Conservation (phyloP, 1,140 invertebrate genomes). For the Thaumatotibia leucotreta region DNA sequence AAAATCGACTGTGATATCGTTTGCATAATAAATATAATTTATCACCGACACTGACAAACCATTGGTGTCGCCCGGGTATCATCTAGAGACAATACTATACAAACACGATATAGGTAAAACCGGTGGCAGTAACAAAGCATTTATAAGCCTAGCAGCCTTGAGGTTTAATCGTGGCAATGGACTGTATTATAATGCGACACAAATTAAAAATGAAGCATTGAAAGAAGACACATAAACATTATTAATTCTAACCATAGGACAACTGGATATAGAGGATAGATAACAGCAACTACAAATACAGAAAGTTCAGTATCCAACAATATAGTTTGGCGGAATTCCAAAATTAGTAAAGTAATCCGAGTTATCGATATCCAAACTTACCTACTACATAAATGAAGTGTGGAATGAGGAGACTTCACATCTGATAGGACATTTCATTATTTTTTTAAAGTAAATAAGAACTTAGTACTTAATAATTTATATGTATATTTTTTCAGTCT, state of each 20-base stretch:
- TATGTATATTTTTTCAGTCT: too few species aligned
- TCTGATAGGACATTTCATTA: slow-evolving; percentile 4
- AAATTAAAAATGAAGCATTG: neutral
- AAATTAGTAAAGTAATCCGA: too few species aligned
- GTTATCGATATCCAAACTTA: too few species aligned
- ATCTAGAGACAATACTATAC: slow-evolving; percentile 43
- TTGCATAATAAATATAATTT: slow-evolving; percentile 39
- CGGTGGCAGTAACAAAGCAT: slow-evolving; percentile 40
- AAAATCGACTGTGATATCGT: slow-evolving; percentile 17
- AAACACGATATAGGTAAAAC: slow-evolving; percentile 47
- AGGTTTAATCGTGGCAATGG: neutral
- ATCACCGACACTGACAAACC: slow-evolving; percentile 33
- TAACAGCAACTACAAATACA: too few species aligned
- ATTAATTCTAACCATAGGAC: neutral
- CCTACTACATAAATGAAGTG: too few species aligned
- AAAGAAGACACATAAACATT: neutral
- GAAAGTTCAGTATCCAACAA: too few species aligned
- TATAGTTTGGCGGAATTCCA: too few species aligned
- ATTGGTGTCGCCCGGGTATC: slow-evolving; percentile 47
- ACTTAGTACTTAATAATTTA: too few species aligned
- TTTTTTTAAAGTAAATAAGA: too few species aligned
- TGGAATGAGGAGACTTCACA: slow-evolving; percentile 25
- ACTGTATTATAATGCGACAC: neutral
- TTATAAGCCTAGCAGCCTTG: slow-evolving; percentile 1
- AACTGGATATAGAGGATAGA: neutral